phyloP scores from a whole-genome alignment of 1,140 invertebrate genomes.

The Drosophila pseudoananassae region DNA sequence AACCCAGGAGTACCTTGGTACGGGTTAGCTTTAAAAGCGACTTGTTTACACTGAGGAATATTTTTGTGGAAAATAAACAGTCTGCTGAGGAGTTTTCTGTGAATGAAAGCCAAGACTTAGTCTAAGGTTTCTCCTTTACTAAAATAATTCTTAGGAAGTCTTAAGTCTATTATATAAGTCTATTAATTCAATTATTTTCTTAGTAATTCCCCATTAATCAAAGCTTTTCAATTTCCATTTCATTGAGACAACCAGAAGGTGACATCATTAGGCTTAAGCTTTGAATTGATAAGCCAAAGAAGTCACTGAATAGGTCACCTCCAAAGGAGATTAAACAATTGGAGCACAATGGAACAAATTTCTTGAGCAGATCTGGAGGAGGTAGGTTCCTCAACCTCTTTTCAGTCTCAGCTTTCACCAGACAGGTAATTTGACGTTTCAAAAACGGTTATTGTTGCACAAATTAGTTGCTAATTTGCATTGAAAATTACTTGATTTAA shows the following conservation, averaged over 20 bases:
- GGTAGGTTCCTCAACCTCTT: constrained; percentile 1
- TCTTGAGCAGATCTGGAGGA: not conserved
- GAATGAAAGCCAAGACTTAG: not conserved
- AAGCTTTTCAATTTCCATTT: constrained; percentile 1
- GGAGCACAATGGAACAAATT: constrained; percentile 11
- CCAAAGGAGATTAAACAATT: constrained; percentile 20
- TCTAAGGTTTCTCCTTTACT: too few relatives aligned
- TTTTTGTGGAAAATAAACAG: not conserved
- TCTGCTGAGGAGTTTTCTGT: not conserved
- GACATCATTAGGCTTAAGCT: constrained; percentile 24
- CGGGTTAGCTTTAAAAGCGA: constrained; percentile 11
- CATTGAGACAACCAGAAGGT: constrained; percentile 4
- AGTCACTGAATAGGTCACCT: constrained; percentile 20
- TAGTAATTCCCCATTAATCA: constrained; percentile 11
- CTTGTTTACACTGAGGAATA: constrained; percentile 8
- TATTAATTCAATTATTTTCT: too few relatives aligned
- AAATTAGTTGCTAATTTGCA: constrained; percentile 31
- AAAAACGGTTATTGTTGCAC: constrained; percentile 21
- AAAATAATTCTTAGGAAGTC: too few relatives aligned
- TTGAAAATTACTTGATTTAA: constrained; percentile 64
- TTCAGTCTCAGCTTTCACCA: constrained; percentile 20
- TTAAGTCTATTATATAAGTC: too few relatives aligned
- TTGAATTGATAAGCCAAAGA: constrained; percentile 22
- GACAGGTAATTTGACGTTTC: constrained; percentile 4
- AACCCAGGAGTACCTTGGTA: constrained; percentile 15